These are phyloP conservation scores for Amphilophus citrinellus DNA, from an alignment of 2,113 vertebrate species.

Conservation along the genomic window DNA sequence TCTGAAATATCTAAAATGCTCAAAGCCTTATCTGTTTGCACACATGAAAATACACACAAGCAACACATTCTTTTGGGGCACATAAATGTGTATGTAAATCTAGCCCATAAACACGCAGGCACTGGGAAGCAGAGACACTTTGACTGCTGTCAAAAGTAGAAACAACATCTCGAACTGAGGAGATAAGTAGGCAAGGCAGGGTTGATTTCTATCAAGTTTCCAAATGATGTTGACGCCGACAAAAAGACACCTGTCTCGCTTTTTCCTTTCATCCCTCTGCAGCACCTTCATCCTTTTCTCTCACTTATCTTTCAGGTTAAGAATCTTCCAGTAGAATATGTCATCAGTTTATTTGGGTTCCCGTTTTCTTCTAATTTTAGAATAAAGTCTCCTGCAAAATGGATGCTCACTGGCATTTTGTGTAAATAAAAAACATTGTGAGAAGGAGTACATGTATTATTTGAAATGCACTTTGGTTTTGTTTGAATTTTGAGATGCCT, in stretches of 20 bases:
- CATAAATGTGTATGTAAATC: constrained; percentile 54
- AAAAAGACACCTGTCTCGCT: constrained; percentile 47
- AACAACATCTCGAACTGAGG: constrained; percentile 49
- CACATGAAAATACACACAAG: constrained; percentile 28
- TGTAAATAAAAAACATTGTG: constrained; percentile 11
- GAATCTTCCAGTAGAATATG: constrained; percentile 27
- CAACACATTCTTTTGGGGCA: constrained; percentile 39
- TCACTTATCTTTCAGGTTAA: constrained; percentile 44
- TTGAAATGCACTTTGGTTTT: neutral
- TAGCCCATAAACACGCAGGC: constrained; percentile 43
- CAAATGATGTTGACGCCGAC: constrained; percentile 64
- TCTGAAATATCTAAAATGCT: constrained; percentile 67
- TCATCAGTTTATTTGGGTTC: constrained; percentile 16
- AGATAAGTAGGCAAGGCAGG: constrained; percentile 61
- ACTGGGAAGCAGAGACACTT: constrained; percentile 28
- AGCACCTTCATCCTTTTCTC: constrained; percentile 35
- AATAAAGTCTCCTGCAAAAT: neutral
- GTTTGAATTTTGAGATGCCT: constrained; percentile 18
- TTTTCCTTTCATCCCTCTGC: constrained; percentile 37
- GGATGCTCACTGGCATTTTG: constrained; percentile 14
- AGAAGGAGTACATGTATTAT: neutral
- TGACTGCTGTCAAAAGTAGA: constrained; percentile 56
- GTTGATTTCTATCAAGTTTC: constrained; percentile 64
- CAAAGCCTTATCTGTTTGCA: constrained; percentile 62
- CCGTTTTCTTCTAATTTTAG: constrained; percentile 38